Conservation (phyloP, 1,140 invertebrate genomes). For the Halesus radiatus region DNA sequence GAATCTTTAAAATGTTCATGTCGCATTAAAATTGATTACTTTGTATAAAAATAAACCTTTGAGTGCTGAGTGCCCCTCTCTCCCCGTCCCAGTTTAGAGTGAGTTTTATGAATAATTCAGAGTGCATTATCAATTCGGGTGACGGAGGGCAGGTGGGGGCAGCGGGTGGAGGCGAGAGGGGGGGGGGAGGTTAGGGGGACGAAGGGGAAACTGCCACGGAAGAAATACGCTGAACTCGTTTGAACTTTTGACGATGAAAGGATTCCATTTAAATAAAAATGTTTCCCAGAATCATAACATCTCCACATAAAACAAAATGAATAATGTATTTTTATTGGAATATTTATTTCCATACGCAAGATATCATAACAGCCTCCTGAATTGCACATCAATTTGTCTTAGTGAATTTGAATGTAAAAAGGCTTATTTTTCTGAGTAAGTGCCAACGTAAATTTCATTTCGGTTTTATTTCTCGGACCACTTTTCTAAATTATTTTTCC, state of each 20-base stretch:
- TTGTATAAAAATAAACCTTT: conserved; percentile 53
- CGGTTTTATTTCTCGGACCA: background rate
- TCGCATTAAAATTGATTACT: conserved; percentile 41
- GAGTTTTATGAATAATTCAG: conserved; percentile 58
- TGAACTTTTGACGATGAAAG: conserved; percentile 58
- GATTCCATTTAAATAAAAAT: conserved; percentile 57
- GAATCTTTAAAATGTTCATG: background rate
- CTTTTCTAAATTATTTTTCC: too few relatives aligned
- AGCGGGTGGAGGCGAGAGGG: background rate
- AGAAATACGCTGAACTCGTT: conserved; percentile 53
- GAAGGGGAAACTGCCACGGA: background rate
- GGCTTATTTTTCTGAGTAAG: conserved; percentile 1
- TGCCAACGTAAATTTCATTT: conserved; percentile 5
- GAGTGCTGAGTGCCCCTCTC: conserved; percentile 42
- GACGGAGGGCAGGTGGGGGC: conserved; percentile 21
- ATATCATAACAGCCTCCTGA: background rate
- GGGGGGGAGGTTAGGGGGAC: background rate
- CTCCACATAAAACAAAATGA: conserved; percentile 53
- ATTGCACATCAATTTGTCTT: conserved; percentile 9
- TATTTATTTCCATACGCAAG: conserved; percentile 34
- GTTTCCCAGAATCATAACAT: conserved; percentile 54
- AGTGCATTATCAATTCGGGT: conserved; percentile 58
- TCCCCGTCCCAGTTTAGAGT: conserved; percentile 47
- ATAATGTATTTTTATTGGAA: conserved; percentile 50
- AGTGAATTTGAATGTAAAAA: conserved; percentile 28